Percentiles rank a stretch among this genome's conserved stretches.
phyloP scores from a whole-genome alignment of 2,113 vertebrate genomes.

The Sturnira hondurensis region DNA sequence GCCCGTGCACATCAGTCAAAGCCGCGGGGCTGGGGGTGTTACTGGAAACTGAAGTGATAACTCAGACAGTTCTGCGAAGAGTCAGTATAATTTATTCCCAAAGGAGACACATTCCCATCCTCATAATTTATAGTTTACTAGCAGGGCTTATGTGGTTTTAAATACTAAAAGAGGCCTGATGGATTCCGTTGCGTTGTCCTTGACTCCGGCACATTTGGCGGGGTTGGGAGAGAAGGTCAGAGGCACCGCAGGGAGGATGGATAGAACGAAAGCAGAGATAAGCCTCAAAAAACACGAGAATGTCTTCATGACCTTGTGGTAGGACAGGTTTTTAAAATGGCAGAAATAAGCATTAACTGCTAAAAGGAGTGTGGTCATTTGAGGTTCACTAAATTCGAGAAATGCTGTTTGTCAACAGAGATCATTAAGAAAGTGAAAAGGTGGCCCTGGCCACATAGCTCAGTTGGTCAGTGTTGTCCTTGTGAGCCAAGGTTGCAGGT shows the following conservation, averaged over 20 bases:
- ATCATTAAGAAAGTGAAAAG: background rate
- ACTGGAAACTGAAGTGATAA: background rate
- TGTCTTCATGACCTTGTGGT: background rate
- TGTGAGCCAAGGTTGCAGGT: too few species aligned
- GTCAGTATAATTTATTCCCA: background rate
- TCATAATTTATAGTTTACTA: background rate
- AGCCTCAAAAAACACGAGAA: background rate
- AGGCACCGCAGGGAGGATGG: background rate
- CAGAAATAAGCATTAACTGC: background rate
- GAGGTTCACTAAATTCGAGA: constrained; percentile 1
- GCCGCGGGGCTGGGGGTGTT: too few species aligned
- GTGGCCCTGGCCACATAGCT: too few species aligned
- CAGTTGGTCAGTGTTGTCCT: too few species aligned
- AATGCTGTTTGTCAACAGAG: background rate
- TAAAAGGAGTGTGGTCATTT: background rate
- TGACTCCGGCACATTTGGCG: background rate
- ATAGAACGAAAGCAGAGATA: background rate
- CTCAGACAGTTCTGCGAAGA: background rate
- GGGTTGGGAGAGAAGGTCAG: background rate
- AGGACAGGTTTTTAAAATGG: background rate
- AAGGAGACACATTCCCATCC: background rate
- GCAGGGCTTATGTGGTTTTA: background rate
- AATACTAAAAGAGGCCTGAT: background rate
- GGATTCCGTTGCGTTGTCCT: background rate
- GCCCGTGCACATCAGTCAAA: too few species aligned